Evolutionary conservation across 1,140 invertebrate species (phyloP), one percentile per base, ranked within the genome.

Genomic region (Contarinia nasturtii): DNA sequence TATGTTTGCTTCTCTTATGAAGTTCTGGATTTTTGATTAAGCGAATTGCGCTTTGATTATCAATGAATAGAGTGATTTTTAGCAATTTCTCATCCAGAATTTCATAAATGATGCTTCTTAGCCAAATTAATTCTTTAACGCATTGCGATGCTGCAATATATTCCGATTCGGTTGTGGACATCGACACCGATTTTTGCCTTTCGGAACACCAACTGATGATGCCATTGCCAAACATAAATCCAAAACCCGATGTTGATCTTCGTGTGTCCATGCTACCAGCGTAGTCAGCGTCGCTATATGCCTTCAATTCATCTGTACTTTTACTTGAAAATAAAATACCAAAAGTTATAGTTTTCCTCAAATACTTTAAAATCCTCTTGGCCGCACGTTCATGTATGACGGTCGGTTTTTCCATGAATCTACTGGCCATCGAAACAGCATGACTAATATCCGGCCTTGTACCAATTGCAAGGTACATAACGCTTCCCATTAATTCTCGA

Each of bases 101-200:
- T 5, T 38, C 36, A 14, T 45, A 20, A 4, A 47, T 44, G 15
- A 63, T 45, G 44, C 54, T 49, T 34, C 45, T 51, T 10, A 63
- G 44, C 56, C 57, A 61, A 17, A 61, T 44, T 19, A 54, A 19
- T 45, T 63, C 52, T 50, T 59, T 58, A 11, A 51, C 46, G 17
- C 49, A 51, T 50, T 55, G 52, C 53, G 51, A 50, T 10, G 53
- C 55, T 33, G 59, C 57, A 10, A 62, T 43, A 50, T 53, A 60
- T 49, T 71, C 66, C n/a, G 66, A 58, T 51, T 71, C 66, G 12
- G 61, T 65, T 15, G 64, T 64, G 7, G 58, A 61, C 7, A 57
- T 42, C 15, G 57, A 54, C 27, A 57, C 50, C 38, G 34, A 58
- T 10, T 48, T 45, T 52, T 70, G 66, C 50, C 56, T 61, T 42